Evolutionary conservation across 2,888 invertebrate species (phyloP).

Genomic region (Eumerus sabulonum): DNA sequence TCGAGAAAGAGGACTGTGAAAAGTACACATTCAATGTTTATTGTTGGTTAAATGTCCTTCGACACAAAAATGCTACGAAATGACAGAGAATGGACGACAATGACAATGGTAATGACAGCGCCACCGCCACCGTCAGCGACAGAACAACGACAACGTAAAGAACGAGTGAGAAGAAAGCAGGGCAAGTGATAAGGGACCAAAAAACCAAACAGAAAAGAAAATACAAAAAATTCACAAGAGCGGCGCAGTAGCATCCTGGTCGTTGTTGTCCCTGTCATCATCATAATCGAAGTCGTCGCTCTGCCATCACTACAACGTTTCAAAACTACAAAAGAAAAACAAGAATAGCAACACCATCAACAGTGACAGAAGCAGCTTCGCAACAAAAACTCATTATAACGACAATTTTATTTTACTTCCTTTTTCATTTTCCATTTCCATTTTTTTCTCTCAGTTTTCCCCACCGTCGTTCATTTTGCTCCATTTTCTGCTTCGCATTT

Average conservation of each 20-base stretch:
- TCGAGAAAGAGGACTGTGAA: conserved; percentile 35
- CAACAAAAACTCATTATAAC: conserved; percentile 65
- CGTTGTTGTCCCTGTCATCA: conserved; percentile 50
- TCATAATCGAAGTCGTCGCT: conserved; percentile 43
- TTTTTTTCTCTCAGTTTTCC: background rate
- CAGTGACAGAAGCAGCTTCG: conserved; percentile 29
- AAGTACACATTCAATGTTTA: conserved; percentile 64
- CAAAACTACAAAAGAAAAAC: conserved; percentile 4
- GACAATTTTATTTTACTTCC: conserved; percentile 38
- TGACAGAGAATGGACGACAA: conserved; percentile 47
- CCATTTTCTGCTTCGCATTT: too few relatives aligned
- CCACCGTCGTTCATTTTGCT: conserved; percentile 5
- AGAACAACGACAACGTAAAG: conserved; percentile 1
- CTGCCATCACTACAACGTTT: conserved; percentile 4
- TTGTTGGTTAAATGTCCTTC: conserved; percentile 64
- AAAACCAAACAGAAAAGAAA: background rate
- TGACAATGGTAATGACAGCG: conserved; percentile 16
- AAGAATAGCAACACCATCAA: conserved; percentile 8
- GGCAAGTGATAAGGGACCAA: background rate
- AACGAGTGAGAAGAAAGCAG: conserved; percentile 18
- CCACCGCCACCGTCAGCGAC: too few relatives aligned
- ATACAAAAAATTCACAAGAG: conserved; percentile 25
- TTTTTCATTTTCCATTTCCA: conserved; percentile 10
- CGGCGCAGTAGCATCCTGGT: conserved; percentile 55
- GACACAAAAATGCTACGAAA: conserved; percentile 55